Conservation (phyloP, 92 coral and sea anemone species). For the Blastomussa wellsi region DNA sequence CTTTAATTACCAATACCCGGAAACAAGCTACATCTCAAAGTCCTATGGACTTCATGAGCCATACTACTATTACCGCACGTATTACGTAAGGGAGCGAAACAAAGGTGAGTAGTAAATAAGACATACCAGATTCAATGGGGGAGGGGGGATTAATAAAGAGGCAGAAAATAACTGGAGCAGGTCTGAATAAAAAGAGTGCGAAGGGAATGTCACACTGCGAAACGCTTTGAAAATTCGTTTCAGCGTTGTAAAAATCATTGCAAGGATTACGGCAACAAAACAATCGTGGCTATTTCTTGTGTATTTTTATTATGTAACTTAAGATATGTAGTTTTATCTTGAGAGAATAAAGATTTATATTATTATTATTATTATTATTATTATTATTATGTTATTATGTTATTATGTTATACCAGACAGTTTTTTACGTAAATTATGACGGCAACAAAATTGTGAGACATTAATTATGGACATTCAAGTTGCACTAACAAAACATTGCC, state of each 20-base stretch:
- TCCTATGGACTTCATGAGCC: no score
- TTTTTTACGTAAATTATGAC: slow-evolving; percentile 5
- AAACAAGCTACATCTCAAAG: no score
- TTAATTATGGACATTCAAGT: slow-evolving; percentile 1
- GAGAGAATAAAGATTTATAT: no score
- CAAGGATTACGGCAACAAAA: no score
- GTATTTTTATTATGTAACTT: no score
- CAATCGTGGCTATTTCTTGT: no score
- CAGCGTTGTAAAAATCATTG: slow-evolving; percentile 24
- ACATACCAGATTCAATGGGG: slow-evolving; percentile 9
- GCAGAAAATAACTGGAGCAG: neutral
- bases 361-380: no score
- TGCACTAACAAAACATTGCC: slow-evolving; percentile 1
- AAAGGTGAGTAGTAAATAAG: no score
- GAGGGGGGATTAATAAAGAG: slow-evolving; percentile 21
- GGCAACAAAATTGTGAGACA: slow-evolving; percentile 22
- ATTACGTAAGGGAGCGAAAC: slow-evolving; percentile 1
- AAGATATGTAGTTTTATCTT: no score
- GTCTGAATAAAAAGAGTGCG: slow-evolving; percentile 27
- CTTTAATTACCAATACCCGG: neutral
- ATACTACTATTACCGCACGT: neutral
- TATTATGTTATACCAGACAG: slow-evolving; percentile 3
- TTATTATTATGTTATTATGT: no score
- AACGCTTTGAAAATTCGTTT: slow-evolving; percentile 33
- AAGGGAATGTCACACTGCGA: slow-evolving; percentile 18